Evolutionary conservation across 2,888 invertebrate genomes (phyloP).

Genomic region (Junonia oenone): DNA sequence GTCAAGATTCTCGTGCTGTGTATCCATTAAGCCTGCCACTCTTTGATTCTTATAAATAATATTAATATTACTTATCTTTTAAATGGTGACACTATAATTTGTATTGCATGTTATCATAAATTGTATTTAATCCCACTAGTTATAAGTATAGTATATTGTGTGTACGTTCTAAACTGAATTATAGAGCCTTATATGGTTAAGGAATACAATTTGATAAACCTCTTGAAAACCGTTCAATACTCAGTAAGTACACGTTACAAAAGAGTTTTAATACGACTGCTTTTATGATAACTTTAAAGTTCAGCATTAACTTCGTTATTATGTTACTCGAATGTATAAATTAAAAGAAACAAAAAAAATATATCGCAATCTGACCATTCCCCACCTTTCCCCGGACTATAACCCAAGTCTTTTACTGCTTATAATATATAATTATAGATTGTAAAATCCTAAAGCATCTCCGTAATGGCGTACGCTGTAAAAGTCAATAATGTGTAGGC

Average conservation of each 20-base stretch:
- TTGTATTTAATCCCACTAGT: background rate
- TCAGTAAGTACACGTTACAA: background rate
- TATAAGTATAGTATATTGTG: background rate
- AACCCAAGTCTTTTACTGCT: conserved; percentile 53
- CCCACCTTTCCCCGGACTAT: conserved; percentile 43
- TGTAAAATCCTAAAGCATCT: conserved; percentile 73
- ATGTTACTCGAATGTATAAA: background rate
- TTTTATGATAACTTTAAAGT: background rate
- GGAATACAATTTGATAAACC: background rate
- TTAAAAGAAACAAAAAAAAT: conserved; percentile 13
- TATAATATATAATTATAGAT: conserved; percentile 75
- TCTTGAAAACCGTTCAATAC: background rate
- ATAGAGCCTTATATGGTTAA: too few relatives aligned
- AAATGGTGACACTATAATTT: background rate
- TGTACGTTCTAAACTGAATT: too few relatives aligned
- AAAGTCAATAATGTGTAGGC: conserved; percentile 54
- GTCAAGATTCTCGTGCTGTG: too few relatives aligned
- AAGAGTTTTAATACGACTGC: background rate
- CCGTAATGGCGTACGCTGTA: conserved; percentile 60
- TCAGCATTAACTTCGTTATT: background rate
- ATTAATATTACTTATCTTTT: too few relatives aligned
- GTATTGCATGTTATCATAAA: background rate
- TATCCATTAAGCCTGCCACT: too few relatives aligned
- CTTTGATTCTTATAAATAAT: too few relatives aligned
- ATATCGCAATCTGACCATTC: conserved; percentile 23